Evolutionary conservation across 2,888 invertebrate species (phyloP), one percentile per base, ranked within the genome.

Genomic region (Synanthedon tipuliformis): DNA sequence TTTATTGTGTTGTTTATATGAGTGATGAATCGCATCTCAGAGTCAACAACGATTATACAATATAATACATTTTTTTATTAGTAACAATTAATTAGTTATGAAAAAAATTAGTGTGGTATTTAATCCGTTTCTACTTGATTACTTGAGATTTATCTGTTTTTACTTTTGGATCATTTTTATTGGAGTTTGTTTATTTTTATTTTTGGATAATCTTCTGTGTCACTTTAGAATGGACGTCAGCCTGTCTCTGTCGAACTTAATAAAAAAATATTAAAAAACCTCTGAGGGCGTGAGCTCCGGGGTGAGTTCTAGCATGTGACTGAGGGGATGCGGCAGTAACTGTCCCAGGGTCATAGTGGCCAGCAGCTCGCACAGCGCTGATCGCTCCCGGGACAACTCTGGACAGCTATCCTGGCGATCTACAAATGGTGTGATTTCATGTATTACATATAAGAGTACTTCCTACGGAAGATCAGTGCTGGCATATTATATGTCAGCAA

Each of bases 291-390:
- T 92, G 27, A 96, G 89, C 59, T 91, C 87, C 0, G 93, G 92
- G 48, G 95, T 87, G 55, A 95, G 88, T 67, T 94, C 92, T 54
- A 94, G 89, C 62, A 96, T 90, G 68, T 92, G 92, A 18, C 91
- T 90, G 16, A 97, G 85, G 0, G 96, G 96, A 4, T 94, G 93
- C 11, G 96, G 96, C 58, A 97, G 78, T 53, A 97, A 79, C 71
- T 96, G 95, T 1, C 96, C 96, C 55, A 95, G 87, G 0, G 94
- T 91, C 92, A 97, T 93, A 0, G 95, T 89, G 54, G 94, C 91
- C 12, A 96, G 83, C 15, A 96, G 85, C 58, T 91, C 90, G 16
- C 89, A 82, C n/a, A 87, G 59, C 1, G 81, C 81, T 0, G 69
- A 70, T 48, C 80, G 66, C 61, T 84, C 85, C 41, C 74, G 75